Evolutionary conservation across 1,140 invertebrate genomes (phyloP), one percentile per base, ranked within the genome.

Genomic region (Paraescarpia echinospica): DNA sequence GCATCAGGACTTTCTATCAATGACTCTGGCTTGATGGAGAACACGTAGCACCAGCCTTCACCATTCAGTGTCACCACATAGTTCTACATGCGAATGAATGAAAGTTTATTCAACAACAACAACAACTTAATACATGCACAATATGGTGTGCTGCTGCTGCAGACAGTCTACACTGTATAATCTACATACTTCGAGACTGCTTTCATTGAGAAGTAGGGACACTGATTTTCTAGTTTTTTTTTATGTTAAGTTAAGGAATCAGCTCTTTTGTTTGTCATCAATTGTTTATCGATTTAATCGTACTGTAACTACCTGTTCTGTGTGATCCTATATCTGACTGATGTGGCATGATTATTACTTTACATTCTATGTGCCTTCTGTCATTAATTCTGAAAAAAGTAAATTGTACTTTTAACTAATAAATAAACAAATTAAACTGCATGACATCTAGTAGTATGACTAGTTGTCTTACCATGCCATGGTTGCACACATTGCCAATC

Each of bases 1-100:
- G 93, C 31, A 33, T 34, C 51, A 33, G 18, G 33, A 33, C 33
- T 59, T 91, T 41, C 27, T 35, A 34, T 14, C 35, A 92, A 51
- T 35, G 41, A 31, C 48, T 92, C 34, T 94, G 93, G 92, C 93
- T 93, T 90, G 33, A 96, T 94, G 93, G 96, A 95, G 96, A 97
- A 98, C 93, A 98, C 97, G 94, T 97, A 97, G 94, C 97, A 98
- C 97, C 97, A 97, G 8, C 98, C 98, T 96, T 98, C 97, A 41
- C 97, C 97, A 94, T 97, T 97, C 92, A 98, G 96, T 88, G 97
- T 97, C 18, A 98, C 97, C 92, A 98, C 95, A 91, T 97, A 97
- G 96, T 98, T 98, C 95, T 96, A 93, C 89, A 89, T 51, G 88
- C 27, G 31, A 33, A 90, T 34, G n/a, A n/a, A n/a, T n/a, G n/a